A percentile compares a stretch with the other conserved stretches of the same genome.
These are phyloP conservation scores for Tuta absoluta DNA, from an alignment of 2,888 invertebrate genomes.

Conservation along the genomic window DNA sequence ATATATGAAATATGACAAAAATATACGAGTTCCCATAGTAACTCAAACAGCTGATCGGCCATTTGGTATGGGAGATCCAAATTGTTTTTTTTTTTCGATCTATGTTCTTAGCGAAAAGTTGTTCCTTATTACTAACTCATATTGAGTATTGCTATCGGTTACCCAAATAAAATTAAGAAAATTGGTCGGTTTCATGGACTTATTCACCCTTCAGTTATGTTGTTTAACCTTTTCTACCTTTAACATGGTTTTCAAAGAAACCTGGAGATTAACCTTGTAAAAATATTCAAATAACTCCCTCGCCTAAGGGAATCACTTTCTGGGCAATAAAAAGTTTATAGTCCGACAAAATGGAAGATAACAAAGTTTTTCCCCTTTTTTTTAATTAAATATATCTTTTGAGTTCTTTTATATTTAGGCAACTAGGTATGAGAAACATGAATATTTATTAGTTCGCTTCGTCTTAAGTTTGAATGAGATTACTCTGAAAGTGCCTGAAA, in stretches of 20 bases:
- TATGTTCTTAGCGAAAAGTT: too few relatives aligned
- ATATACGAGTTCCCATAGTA: too few relatives aligned
- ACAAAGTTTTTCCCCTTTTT: conserved; percentile 30
- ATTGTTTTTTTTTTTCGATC: too few relatives aligned
- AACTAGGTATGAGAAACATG: background rate
- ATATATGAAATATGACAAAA: too few relatives aligned
- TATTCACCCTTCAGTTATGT: background rate
- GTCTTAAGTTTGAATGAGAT: background rate
- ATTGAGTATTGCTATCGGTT: too few relatives aligned
- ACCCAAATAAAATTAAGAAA: too few relatives aligned
- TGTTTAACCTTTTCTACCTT: background rate
- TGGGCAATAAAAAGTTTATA: conserved; percentile 36
- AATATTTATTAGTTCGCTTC: conserved; percentile 12
- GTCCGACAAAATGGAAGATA: conserved; percentile 33
- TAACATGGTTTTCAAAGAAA: conserved; percentile 40
- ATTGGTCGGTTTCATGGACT: too few relatives aligned
- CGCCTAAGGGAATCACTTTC: conserved; percentile 35
- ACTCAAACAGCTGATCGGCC: too few relatives aligned
- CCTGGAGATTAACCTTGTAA: conserved; percentile 47
- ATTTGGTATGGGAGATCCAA: too few relatives aligned
- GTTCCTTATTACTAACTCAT: too few relatives aligned
- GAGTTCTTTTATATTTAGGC: conserved; percentile 10
- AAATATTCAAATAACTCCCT: conserved; percentile 49
- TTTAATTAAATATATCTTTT: conserved; percentile 32
- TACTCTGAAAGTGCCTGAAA: background rate